Conservation (phyloP, 1,140 invertebrate species). For the Melanaphis sacchari region DNA sequence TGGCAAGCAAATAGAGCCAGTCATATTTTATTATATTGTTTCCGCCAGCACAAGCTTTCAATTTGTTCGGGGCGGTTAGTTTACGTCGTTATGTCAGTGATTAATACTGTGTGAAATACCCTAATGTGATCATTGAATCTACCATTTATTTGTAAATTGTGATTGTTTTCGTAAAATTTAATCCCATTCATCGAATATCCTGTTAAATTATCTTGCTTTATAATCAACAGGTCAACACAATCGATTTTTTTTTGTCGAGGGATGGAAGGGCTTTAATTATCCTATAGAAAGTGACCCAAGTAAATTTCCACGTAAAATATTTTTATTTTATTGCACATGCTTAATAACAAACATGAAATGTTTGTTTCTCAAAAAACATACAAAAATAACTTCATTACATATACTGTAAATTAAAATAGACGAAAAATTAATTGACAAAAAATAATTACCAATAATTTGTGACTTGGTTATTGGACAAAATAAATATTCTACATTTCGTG, state of each 20-base stretch:
- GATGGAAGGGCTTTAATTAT: background rate
- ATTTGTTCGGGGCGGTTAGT: background rate
- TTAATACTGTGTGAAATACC: background rate
- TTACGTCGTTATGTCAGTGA: background rate
- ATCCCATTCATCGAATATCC: background rate
- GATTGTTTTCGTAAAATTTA: background rate
- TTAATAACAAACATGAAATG: background rate
- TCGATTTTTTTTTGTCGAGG: background rate
- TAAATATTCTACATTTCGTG: background rate
- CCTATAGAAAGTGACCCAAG: background rate
- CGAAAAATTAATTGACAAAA: background rate
- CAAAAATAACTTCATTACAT: background rate
- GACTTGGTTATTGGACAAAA: background rate
- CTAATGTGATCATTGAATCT: background rate
- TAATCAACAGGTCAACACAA: slow-evolving; percentile 1
- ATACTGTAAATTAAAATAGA: background rate
- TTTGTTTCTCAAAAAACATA: background rate
- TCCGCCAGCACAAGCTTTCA: background rate
- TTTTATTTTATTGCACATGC: background rate
- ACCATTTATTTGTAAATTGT: background rate
- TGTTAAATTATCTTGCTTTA: background rate
- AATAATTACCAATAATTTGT: background rate
- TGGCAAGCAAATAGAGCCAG: background rate
- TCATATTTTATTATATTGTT: background rate
- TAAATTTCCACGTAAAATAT: background rate